Conservation (phyloP, 2,888 invertebrate genomes). For the Aporophyla nigra region DNA sequence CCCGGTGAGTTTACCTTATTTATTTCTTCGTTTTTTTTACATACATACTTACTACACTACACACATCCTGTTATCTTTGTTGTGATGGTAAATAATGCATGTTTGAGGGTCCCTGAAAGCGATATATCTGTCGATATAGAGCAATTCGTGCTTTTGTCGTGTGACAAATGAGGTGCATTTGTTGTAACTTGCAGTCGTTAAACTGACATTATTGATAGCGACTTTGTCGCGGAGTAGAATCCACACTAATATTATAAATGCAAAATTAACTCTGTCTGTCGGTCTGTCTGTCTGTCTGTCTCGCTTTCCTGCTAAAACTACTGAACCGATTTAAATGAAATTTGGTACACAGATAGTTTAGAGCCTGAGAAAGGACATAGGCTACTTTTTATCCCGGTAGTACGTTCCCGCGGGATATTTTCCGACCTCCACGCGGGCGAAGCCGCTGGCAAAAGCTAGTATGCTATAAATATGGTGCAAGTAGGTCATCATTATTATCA, state of each 20-base stretch:
- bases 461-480: slow-evolving; percentile 16
- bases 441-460: no score
- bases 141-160: slow-evolving; percentile 8
- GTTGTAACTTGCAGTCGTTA: not conserved
- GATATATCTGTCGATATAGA: not conserved
- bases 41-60: not conserved
- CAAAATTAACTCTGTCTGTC: no score
- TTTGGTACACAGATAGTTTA: no score
- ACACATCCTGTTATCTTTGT: not conserved
- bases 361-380: no score
- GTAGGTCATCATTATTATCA: not conserved
- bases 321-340: no score
- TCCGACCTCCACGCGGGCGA: no score
- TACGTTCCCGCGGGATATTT: no score
- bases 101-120: slow-evolving; percentile 30
- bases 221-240: not conserved
- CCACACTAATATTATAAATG: no score
- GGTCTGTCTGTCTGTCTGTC: no score
- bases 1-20: slow-evolving; percentile 77
- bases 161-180: not conserved
- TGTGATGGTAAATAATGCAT: slow-evolving; percentile 36
- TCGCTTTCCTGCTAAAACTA: no score
- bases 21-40: not conserved
- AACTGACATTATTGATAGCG: not conserved
- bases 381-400: no score